phyloP scores from a whole-genome alignment of 30 jellyfish, hydroid and myxozoan genomes.

The Sanderia malayensis region DNA sequence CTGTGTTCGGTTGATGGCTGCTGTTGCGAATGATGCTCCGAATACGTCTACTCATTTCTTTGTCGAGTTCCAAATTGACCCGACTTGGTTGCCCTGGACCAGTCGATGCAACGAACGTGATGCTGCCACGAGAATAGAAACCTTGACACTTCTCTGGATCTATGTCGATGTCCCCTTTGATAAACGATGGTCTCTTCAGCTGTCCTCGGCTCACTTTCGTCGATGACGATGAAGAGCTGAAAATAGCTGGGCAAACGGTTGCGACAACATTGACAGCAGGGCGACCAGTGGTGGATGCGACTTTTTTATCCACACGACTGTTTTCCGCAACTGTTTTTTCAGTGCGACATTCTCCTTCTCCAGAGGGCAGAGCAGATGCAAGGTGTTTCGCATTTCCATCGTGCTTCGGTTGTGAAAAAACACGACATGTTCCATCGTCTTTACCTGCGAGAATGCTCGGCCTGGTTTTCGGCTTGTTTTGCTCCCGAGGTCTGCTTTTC shows the following conservation, averaged over 20 bases:
- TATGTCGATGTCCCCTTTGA: conserved; percentile 30
- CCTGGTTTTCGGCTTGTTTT: not conserved
- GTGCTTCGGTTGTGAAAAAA: not conserved
- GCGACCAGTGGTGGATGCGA: too few relatives aligned
- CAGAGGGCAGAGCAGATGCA: not conserved
- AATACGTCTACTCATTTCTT: conserved; percentile 16
- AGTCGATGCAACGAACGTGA: conserved; percentile 10
- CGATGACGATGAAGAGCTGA: too few relatives aligned
- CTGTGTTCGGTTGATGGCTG: too few relatives aligned
- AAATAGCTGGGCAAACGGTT: too few relatives aligned
- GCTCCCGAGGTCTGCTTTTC: not conserved
- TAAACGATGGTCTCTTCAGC: conserved; percentile 18
- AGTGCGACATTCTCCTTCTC: not conserved
- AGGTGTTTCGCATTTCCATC: not conserved
- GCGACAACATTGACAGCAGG: too few relatives aligned
- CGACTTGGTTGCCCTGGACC: conserved; percentile 11
- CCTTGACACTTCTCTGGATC: conserved; percentile 34
- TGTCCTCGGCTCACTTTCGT: too few relatives aligned
- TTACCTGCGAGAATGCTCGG: not conserved
- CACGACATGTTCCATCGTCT: not conserved
- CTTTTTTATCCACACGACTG: too few relatives aligned
- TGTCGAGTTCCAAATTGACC: conserved; percentile 2
- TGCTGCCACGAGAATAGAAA: conserved; percentile 27
- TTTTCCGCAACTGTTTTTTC: not conserved
- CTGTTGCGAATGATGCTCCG: conserved; percentile 12